These are phyloP conservation scores for Lasius fuliginosus DNA, from an alignment of 2,888 invertebrate genomes.

Conservation along the genomic window DNA sequence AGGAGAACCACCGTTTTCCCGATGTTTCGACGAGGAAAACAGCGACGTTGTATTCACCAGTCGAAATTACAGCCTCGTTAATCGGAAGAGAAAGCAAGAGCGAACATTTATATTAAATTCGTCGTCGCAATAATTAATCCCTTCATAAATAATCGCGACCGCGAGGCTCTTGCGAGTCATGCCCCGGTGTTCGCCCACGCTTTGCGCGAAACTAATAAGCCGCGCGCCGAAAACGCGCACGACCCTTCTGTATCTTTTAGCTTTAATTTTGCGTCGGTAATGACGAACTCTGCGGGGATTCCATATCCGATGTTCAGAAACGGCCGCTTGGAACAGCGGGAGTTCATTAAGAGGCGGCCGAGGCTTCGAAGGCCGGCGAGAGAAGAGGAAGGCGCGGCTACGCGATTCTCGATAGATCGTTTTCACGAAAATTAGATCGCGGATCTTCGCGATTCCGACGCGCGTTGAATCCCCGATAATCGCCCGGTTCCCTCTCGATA, in stretches of 20 bases:
- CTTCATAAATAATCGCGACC: conserved; percentile 59
- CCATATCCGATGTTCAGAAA: conserved; percentile 68
- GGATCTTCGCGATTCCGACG: neutral
- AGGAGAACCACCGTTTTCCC: neutral
- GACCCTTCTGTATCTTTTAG: conserved; percentile 67
- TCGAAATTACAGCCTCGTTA: conserved; percentile 46
- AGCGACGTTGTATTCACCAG: conserved; percentile 31
- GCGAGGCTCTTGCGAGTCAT: conserved; percentile 36
- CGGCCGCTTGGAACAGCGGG: conserved; percentile 75
- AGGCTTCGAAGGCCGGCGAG: conserved; percentile 57
- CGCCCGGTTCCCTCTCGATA: neutral
- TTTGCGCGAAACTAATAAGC: conserved; percentile 76
- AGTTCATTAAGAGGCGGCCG: conserved; percentile 76
- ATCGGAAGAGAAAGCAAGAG: neutral
- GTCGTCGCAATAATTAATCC: conserved; percentile 56
- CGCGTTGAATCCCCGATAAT: conserved; percentile 5
- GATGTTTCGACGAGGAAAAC: conserved; percentile 33
- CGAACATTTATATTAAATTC: conserved; percentile 47
- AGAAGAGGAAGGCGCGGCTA: neutral
- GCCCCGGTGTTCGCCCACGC: conserved; percentile 56
- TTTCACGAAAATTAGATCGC: conserved; percentile 40
- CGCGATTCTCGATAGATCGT: conserved; percentile 57
- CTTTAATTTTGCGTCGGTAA: conserved; percentile 82
- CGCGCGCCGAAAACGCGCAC: conserved; percentile 56
- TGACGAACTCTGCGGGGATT: conserved; percentile 78